Base-by-base conservation (phyloP, 2,113 vertebrate genomes). In the Albula goreensis region DNA sequence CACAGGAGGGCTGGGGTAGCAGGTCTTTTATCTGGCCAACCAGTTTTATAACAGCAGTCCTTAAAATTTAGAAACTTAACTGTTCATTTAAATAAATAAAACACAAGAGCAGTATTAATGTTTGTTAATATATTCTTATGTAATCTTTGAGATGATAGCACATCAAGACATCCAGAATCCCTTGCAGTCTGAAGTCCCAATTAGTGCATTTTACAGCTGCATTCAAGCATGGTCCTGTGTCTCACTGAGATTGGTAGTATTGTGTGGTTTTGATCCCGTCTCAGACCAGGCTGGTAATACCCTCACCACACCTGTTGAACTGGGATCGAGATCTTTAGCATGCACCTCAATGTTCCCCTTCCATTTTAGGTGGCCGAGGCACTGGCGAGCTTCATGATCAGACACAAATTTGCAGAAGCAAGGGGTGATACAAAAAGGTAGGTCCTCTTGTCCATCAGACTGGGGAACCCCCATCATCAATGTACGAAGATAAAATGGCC, bases 371-470 rank as follows among this genome's bases (percentile, higher is more conserved):
- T 94, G 78, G 92, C 57, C 4, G 93, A 94, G 4, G 91, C 90
- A 0, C 90, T 94, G 70, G 88, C 92, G 5, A 13, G 92, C 48
- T 95, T 95, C 79, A 83, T 94, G 89, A 49, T 90, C 79, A 93
- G 94, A 89, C 91, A 94, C 87, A 93, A 92, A 89, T 94, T 94
- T 82, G 89, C 93, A 50, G 93, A 94, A 87, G 81, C 89, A 74
- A 90, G 88, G 78, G 86, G 83, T 50, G 90, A 92, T 85, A 91
- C 7, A 25, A 89, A 85, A 87, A 93, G 93, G 92, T 93, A 51
- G 89, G 66, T 51, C 13, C 13, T 49, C 25, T 41, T 5, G 66
- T 22, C 50, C 77, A 22, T n/a, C 56, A 80, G 31, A 48, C 25
- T n/a, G 9, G 17, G 50, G 56, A 2, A 11, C 2, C 22, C 63